Conservation (phyloP, 2,797 vertebrate genomes). For the Halcyon smyrnensis region DNA sequence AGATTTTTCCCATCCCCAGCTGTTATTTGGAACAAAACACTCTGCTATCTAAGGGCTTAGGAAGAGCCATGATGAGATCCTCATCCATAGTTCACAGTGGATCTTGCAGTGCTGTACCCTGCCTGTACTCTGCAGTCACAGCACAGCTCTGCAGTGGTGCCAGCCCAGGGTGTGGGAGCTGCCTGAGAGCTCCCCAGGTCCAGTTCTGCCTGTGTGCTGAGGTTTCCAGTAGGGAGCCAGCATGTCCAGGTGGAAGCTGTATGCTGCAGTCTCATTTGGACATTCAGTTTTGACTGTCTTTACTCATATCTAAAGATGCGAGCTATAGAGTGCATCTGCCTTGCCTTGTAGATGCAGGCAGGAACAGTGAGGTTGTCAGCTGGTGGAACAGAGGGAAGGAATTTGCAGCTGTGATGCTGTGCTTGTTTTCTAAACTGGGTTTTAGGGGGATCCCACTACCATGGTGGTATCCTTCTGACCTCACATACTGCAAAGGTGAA, state of each 20-base stretch:
- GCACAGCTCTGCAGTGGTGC: not conserved
- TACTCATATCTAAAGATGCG: not conserved
- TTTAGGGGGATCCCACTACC: not conserved
- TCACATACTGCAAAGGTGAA: not conserved
- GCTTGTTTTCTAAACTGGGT: not conserved
- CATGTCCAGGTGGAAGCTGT: not conserved
- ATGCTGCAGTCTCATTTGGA: accelerated
- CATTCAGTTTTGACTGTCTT: not conserved
- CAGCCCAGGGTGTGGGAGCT: not conserved
- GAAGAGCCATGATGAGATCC: not conserved
- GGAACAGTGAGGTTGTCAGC: not conserved
- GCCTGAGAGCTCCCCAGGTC: not conserved
- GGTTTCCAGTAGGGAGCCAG: not conserved
- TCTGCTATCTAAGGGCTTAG: not conserved
- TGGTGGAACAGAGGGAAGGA: not conserved
- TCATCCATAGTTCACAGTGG: not conserved
- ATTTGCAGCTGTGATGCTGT: not conserved
- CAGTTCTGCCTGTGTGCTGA: accelerated
- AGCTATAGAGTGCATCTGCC: not conserved
- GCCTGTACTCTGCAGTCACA: not conserved
- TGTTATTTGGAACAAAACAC: not conserved
- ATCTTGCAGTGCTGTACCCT: accelerated
- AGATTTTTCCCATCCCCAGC: not conserved
- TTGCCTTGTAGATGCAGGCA: accelerated
- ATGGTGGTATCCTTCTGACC: not conserved